Evolutionary conservation across 2,113 vertebrate species (phyloP).

Genomic region (Ophthalmolycus amberensis): DNA sequence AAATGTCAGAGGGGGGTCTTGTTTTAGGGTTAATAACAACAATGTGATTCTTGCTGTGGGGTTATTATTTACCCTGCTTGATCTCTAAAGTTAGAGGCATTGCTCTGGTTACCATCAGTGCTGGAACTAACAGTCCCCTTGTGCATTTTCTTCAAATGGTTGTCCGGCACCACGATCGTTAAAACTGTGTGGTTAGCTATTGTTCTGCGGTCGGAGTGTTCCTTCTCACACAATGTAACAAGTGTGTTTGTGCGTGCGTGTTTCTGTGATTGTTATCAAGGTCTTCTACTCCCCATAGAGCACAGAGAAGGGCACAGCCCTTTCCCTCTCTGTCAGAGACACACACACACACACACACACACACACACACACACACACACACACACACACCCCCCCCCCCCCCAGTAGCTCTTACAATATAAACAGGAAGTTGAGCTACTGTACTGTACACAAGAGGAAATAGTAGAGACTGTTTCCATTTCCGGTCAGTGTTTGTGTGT

Average conservation of each 20-base stretch:
- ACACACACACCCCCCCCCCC: slow-evolving; percentile 19
- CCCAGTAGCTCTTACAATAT: slow-evolving; percentile 64
- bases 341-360: slow-evolving; percentile 28
- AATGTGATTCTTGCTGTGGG: neutral
- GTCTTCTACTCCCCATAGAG: slow-evolving; percentile 56
- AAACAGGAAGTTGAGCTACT: slow-evolving; percentile 75
- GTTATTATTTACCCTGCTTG: neutral
- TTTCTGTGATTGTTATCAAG: slow-evolving; percentile 58
- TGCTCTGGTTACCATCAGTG: neutral
- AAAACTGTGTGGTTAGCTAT: slow-evolving; percentile 7
- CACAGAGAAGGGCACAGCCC: slow-evolving; percentile 67
- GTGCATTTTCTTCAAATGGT: neutral
- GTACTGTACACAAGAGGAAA: slow-evolving; percentile 75
- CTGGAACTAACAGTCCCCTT: neutral
- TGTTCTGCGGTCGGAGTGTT: slow-evolving; percentile 20
- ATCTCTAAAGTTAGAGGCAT: neutral
- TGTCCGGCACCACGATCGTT: neutral
- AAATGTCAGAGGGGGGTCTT: neutral
- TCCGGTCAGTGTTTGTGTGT: slow-evolving; percentile 34
- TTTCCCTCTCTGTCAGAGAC: slow-evolving; percentile 30
- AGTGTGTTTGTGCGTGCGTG: slow-evolving; percentile 13
- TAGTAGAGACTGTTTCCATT: slow-evolving; percentile 61
- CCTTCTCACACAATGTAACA: slow-evolving; percentile 28
- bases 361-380: slow-evolving; percentile 13
- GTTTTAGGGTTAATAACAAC: neutral